Evolutionary conservation across 2,797 vertebrate species (phyloP), one percentile per base, ranked within the genome.

Genomic region (Erpetoichthys calabaricus): DNA sequence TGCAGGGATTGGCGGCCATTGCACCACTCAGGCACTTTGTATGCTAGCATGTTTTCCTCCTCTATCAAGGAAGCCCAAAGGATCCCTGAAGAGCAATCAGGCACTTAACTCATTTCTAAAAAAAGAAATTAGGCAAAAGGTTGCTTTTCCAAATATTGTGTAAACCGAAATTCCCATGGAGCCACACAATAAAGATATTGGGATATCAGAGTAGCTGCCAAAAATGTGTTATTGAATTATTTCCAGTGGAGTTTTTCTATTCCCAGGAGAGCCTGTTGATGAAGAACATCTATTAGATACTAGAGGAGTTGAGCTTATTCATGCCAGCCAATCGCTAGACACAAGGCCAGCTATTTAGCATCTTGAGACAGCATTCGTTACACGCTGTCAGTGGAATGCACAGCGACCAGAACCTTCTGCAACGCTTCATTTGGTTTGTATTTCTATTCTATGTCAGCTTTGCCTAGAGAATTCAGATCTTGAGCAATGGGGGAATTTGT

Each of bases 41-140:
- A 80, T 81, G 74, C 70, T 69, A 70, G 69, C 66, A 85, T 87
- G 73, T 78, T 72, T 90, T 89, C 75, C 79, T 91, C 85, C 89
- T 90, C 85, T 85, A 77, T 60, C 68, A 69, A 92, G 92, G 91
- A 95, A 94, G 83, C 87, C 67, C 77, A 79, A 67, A 65, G 77
- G 75, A 76, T 80, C 92, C 86, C 90, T 72, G 68, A 87, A 83
- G 91, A 89, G 84, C 80, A 87, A 89, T 94, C 83, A 88, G 71
- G 75, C 80, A 58, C 78, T 84, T 88, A 85, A 86, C 81, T 85
- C 61, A 75, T 83, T 86, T 86, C 89, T 93, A 93, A 94, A 94
- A 91, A 88, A 93, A 90, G 87, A 79, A 91, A 88, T 84, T 77
- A 73, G 77, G 84, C 73, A 80, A 91, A 87, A 89, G 93, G 89